Evolutionary conservation across 1,140 invertebrate genomes (phyloP).

Genomic region (Bombus waltoni): DNA sequence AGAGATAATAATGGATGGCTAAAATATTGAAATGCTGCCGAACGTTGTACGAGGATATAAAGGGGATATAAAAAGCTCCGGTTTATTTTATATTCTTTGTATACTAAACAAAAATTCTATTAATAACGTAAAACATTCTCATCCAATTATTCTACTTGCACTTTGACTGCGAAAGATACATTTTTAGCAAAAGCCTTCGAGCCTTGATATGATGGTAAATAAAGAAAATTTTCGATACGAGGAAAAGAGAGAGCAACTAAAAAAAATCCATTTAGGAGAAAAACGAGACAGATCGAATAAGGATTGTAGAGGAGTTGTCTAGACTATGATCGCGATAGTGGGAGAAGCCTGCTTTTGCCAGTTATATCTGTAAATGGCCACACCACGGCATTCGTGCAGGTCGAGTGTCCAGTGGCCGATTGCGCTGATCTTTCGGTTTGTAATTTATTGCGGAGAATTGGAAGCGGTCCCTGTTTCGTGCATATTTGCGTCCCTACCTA

Average conservation of each 20-base stretch:
- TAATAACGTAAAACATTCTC: neutral
- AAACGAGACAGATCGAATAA: neutral
- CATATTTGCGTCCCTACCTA: constrained; percentile 13
- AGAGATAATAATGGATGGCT: neutral
- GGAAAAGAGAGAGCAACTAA: neutral
- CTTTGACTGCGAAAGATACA: neutral
- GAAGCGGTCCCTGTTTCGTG: constrained; percentile 13
- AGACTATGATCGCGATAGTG: neutral
- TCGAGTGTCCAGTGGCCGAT: constrained; percentile 29
- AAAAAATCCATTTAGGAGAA: neutral
- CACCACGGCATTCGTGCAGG: neutral
- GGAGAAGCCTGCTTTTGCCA: neutral
- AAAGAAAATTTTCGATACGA: neutral
- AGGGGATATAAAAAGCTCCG: neutral
- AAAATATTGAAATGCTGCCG: neutral
- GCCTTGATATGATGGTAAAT: too few relatives aligned
- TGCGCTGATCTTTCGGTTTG: constrained; percentile 32
- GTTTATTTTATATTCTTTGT: neutral
- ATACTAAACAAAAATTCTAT: neutral
- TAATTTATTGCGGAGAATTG: constrained; percentile 31
- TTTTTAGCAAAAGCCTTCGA: neutral
- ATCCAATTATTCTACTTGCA: neutral
- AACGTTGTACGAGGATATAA: neutral
- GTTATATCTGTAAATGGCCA: constrained; percentile 26
- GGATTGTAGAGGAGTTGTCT: neutral